Evolutionary conservation across 2,113 vertebrate genomes (phyloP), one percentile per base, ranked within the genome.

Genomic region (Tringa solitaria): DNA sequence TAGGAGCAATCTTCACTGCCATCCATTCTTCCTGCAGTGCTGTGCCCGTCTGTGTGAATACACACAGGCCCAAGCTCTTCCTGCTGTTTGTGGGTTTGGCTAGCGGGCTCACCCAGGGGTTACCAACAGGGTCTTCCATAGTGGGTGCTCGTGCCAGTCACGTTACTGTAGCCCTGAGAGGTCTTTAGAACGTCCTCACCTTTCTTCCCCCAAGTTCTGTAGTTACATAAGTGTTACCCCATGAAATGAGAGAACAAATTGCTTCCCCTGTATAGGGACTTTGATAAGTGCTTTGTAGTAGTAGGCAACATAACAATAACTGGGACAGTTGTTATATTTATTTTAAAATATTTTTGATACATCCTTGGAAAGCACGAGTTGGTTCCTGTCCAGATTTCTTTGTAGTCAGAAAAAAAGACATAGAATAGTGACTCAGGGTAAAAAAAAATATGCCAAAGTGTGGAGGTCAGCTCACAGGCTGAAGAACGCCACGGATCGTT

Each of bases 1-100:
- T 8, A 24, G 46, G 41, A 51, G n/a, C 14, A 53, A 35, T 70
- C 8, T 50, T 14, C 50, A 5, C 12, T 57, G 69, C 51, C 4
- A 0, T 61, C 32, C 4, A 2, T 51, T 69, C 2, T 45, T n/a
- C 1, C 17, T 51, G 64, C 54, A 51, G 59, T 4, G 1, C 61
- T 0, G 2, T 75, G 87, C 53, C 64, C 1, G 0, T 43, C n/a
- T 9, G 0, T 27, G 20, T 43, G 72, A 43, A 30, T 4, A 5
- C 1, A 0, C 7, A 0, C 17, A 14, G 35, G 41, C 0, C 0
- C 0, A 6, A 60, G 39, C 46, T 65, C 45, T 48, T 39, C 6
- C 0, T 0, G 0, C 19, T 35, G 2, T 67, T 13, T 5, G 17
- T 53, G 65, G 14, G 5, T 76, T 88, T 84, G 72, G 56, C 22